A percentile compares a stretch with the other conserved stretches of the same genome.
Conservation (phyloP, 2,888 invertebrate species). For the Ligdia adustata region DNA sequence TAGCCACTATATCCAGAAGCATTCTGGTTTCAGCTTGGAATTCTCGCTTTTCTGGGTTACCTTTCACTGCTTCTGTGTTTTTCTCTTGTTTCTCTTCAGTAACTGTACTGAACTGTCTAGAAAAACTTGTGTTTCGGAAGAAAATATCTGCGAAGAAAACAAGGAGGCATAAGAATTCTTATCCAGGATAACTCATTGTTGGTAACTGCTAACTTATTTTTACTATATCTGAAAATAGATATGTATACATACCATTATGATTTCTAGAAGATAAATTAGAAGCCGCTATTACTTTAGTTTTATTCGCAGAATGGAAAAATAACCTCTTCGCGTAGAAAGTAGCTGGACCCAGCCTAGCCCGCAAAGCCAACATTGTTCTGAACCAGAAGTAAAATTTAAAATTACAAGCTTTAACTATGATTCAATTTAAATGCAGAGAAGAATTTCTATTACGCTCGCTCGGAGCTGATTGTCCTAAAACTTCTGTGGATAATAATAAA, state of each 20-base stretch:
- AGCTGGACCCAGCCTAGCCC: constrained; percentile 54
- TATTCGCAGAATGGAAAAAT: constrained; percentile 51
- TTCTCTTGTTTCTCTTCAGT: constrained; percentile 54
- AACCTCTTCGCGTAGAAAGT: constrained; percentile 55
- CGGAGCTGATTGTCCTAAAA: too few species aligned
- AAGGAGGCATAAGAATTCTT: too few species aligned
- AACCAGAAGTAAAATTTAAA: too few species aligned
- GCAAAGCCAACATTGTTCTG: constrained; percentile 64
- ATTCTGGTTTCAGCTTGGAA: constrained; percentile 99
- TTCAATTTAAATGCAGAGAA: too few species aligned
- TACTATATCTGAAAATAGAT: too few species aligned
- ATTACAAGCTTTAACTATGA: too few species aligned
- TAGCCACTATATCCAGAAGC: constrained; percentile 98
- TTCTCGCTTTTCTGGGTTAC: constrained; percentile 90
- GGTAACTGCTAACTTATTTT: too few species aligned
- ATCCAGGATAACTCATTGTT: too few species aligned
- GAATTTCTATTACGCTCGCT: too few species aligned
- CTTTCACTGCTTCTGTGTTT: constrained; percentile 73
- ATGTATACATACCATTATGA: constrained; percentile 23
- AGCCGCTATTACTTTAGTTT: constrained; percentile 46
- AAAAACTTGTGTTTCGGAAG: too few species aligned
- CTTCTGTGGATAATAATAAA: too few species aligned
- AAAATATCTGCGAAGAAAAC: too few species aligned
- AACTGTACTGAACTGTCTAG: constrained; percentile 53
- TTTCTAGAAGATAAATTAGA: constrained; percentile 35